Percentiles rank a stretch among this genome's conserved stretches.
phyloP scores from a whole-genome alignment of 1,140 invertebrate species.

The Proctacanthus coquilletti region DNA sequence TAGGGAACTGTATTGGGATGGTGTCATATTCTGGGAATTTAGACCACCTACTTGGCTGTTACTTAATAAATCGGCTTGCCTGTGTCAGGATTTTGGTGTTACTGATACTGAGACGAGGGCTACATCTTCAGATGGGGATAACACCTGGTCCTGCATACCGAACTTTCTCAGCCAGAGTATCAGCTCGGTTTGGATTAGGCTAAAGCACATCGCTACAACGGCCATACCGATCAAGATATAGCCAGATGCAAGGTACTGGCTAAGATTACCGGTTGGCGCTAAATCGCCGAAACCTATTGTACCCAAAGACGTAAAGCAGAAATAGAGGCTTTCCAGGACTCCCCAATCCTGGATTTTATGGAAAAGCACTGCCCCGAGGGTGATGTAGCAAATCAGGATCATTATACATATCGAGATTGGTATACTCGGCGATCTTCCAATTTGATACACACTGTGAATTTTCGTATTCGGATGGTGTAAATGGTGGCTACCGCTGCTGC shows the following conservation, averaged over 20 bases:
- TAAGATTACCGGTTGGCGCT: conserved; percentile 39
- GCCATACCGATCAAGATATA: conserved; percentile 92
- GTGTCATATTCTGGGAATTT: conserved; percentile 14
- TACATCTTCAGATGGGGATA: conserved; percentile 24
- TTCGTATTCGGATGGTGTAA: conserved; percentile 7
- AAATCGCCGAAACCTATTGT: conserved; percentile 83
- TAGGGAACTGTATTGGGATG: conserved; percentile 24
- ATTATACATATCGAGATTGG: conserved; percentile 79
- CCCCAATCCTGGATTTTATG: conserved; percentile 80
- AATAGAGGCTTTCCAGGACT: conserved; percentile 81
- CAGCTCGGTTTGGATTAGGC: conserved; percentile 86
- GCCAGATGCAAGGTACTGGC: conserved; percentile 49
- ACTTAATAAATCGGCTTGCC: conserved; percentile 18
- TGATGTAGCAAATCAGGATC: conserved; percentile 79
- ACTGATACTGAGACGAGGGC: conserved; percentile 25
- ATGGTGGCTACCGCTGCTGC: conserved; percentile 8
- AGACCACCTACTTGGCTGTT: conserved; percentile 1
- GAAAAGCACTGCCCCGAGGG: conserved; percentile 81
- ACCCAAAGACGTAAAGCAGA: conserved; percentile 83
- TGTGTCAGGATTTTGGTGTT: conserved; percentile 29
- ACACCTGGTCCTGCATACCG: conserved; percentile 29
- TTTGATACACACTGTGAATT: background rate
- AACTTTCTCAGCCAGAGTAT: conserved; percentile 46
- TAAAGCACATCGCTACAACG: conserved; percentile 92
- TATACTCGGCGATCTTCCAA: conserved; percentile 34